phyloP scores from a whole-genome alignment of 2,113 vertebrate species.

The Ctenodactylus gundi region DNA sequence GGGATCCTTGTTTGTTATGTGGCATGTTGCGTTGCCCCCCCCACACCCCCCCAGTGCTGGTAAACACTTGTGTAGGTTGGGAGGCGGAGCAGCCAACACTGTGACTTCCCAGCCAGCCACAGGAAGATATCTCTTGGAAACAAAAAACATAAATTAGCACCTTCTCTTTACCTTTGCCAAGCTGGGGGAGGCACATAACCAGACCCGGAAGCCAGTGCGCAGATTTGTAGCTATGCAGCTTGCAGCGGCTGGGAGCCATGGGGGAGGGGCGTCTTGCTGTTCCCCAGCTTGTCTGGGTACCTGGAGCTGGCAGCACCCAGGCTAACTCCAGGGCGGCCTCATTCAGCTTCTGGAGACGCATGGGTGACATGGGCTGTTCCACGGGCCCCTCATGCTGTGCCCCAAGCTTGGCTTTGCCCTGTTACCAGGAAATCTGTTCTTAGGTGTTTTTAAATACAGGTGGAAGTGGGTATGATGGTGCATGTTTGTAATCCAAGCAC shows the following conservation, averaged over 20 bases:
- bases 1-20: not conserved
- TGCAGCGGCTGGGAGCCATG: not conserved
- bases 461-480: too few relatives aligned
- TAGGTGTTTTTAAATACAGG: not conserved
- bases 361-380: not conserved
- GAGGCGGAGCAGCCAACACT: not conserved
- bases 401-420: not conserved
- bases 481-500: too few relatives aligned
- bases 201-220: not conserved
- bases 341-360: not conserved
- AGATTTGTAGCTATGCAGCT: not conserved
- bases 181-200: not conserved
- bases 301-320: not conserved
- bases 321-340: not conserved
- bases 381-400: not conserved
- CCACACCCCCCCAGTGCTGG: not conserved
- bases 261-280: not conserved
- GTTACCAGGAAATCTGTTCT: not conserved
- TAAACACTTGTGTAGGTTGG: not conserved
- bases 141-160: not conserved
- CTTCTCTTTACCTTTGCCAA: constrained; percentile 40
- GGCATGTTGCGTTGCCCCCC: not conserved
- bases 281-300: rapidly evolving
- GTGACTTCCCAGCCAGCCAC: not conserved
- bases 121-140: constrained; percentile 37